Conservation (phyloP, 2,113 vertebrate species). For the Orthonyx spaldingii region DNA sequence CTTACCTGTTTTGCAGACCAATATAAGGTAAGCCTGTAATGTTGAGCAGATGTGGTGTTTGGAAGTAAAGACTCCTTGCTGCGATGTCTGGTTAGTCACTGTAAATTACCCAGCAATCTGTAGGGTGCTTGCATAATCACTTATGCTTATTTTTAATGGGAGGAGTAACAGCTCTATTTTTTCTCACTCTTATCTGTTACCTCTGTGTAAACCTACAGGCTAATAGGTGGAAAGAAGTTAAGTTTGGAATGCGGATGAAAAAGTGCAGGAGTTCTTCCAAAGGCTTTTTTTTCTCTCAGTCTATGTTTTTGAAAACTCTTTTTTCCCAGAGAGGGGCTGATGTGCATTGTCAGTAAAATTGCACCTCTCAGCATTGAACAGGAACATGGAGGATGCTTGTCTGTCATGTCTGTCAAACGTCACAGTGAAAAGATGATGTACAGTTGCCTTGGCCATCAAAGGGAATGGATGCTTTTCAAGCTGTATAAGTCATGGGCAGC, state of each 20-base stretch:
- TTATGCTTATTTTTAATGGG: neutral
- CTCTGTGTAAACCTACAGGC: neutral
- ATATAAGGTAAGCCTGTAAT: neutral
- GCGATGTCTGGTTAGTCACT: slow-evolving; percentile 7
- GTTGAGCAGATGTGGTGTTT: neutral
- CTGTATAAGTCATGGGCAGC: neutral
- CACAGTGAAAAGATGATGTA: neutral
- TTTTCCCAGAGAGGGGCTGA: neutral
- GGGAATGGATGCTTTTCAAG: neutral
- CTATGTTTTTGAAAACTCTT: neutral
- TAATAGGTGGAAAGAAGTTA: neutral
- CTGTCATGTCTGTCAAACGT: neutral
- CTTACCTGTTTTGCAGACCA: neutral
- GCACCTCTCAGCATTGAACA: neutral
- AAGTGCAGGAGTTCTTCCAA: neutral
- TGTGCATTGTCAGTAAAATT: neutral
- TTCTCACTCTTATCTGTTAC: neutral
- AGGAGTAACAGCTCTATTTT: neutral
- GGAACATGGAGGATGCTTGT: neutral
- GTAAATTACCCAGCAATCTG: neutral
- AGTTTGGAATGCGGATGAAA: neutral
- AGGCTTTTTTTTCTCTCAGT: neutral
- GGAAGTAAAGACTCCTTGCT: neutral
- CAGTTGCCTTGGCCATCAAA: neutral
- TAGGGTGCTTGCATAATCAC: neutral